Evolutionary conservation across 2,797 vertebrate species (phyloP).

Genomic region (Poecile montanus): DNA sequence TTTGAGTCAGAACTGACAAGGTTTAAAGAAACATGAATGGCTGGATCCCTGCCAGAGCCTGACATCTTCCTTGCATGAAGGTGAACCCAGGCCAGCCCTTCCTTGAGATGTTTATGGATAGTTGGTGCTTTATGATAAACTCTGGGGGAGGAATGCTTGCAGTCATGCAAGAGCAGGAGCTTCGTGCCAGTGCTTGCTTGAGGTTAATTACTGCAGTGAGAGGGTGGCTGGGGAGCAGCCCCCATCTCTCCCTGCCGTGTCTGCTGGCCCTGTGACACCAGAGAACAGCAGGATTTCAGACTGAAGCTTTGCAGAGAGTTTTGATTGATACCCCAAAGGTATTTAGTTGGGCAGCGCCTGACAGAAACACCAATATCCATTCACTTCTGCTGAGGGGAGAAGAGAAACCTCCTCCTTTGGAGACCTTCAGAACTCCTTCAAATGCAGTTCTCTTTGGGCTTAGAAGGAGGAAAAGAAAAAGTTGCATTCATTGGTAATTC

Average conservation of each 20-base stretch:
- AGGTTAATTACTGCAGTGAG: neutral
- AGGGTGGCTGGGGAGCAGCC: neutral
- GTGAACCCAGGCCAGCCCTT: slow-evolving; percentile 64
- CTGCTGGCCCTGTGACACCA: neutral
- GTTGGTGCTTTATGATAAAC: slow-evolving; percentile 37
- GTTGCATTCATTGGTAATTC: neutral
- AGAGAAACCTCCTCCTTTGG: neutral
- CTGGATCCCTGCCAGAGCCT: slow-evolving; percentile 55
- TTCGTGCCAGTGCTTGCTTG: slow-evolving; percentile 41
- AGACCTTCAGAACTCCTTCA: neutral
- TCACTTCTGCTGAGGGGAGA: neutral
- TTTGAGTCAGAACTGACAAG: slow-evolving; percentile 51
- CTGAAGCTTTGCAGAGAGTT: neutral
- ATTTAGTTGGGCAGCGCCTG: neutral
- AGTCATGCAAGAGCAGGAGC: slow-evolving; percentile 37
- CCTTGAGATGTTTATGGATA: slow-evolving; percentile 50
- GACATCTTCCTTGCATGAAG: slow-evolving; percentile 52
- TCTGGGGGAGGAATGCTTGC: slow-evolving; percentile 40
- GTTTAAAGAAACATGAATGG: slow-evolving; percentile 35
- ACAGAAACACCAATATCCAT: fast-evolving
- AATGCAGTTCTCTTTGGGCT: neutral
- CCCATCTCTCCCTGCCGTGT: neutral
- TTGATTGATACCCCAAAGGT: neutral
- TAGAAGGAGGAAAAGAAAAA: neutral
- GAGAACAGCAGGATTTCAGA: neutral